Conservation (phyloP, 2,113 vertebrate species). For the Typhlomys cinereus region DNA sequence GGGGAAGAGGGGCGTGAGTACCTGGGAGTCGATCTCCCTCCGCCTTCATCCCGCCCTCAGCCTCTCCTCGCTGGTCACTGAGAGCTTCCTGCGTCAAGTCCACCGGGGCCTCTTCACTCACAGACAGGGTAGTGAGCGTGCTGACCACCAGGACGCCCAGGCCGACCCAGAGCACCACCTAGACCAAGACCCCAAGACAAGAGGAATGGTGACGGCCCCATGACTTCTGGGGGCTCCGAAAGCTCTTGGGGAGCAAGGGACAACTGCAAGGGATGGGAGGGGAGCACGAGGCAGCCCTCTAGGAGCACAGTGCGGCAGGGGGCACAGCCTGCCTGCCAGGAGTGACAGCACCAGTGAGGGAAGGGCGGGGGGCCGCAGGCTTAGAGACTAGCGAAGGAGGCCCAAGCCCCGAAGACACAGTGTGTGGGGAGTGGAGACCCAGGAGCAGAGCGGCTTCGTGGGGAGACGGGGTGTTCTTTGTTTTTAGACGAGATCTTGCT, state of each 20-base stretch:
- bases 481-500: background rate
- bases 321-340: too few species aligned
- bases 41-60: constrained; percentile 54
- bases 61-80: constrained; percentile 68
- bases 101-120: constrained; percentile 79
- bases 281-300: background rate
- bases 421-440: too few species aligned
- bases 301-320: background rate
- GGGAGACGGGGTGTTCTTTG: background rate
- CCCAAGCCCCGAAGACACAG: too few species aligned
- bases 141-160: constrained; percentile 96
- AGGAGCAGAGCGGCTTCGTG: too few species aligned
- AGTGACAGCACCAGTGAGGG: too few species aligned
- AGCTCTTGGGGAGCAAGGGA: rapidly evolving
- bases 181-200: constrained; percentile 31
- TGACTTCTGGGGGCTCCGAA: too few species aligned
- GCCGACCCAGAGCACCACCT: constrained; percentile 96
- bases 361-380: too few species aligned
- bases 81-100: constrained; percentile 76
- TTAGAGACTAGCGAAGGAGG: too few species aligned
- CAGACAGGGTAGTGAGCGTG: constrained; percentile 93
- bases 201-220: rapidly evolving
- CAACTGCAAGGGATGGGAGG: rapidly evolving
- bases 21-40: constrained; percentile 84
- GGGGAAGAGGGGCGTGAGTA: constrained; percentile 46